phyloP scores from a whole-genome alignment of 2,113 vertebrate genomes.

The Microcebus griseorufus region DNA sequence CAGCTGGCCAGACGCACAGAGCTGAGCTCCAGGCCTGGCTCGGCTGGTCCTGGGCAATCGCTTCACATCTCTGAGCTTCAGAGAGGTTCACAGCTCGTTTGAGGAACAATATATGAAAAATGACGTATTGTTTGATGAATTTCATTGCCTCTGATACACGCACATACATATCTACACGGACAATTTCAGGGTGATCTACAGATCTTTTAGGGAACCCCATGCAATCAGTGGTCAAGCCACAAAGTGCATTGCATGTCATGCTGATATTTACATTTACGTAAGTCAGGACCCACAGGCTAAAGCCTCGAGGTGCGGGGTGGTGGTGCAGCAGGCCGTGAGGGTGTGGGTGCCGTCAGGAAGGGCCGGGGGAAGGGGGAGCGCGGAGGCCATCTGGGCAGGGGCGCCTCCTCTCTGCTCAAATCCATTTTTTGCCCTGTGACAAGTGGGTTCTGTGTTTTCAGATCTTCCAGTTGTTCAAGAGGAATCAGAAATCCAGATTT shows the following conservation, averaged over 20 bases:
- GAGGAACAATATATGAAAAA: background rate
- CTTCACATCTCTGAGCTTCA: background rate
- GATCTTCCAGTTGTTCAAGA: background rate
- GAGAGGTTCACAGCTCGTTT: background rate
- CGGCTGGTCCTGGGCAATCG: background rate
- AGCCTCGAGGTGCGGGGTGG: background rate
- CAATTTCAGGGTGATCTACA: background rate
- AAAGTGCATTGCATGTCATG: background rate
- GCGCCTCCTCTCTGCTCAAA: background rate
- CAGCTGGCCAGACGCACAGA: background rate
- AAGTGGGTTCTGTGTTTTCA: background rate
- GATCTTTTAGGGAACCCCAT: background rate
- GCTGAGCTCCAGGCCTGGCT: background rate
- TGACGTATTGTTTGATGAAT: background rate
- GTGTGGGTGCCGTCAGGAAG: no score
- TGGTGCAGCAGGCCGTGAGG: background rate
- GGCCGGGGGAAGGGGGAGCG: no score
- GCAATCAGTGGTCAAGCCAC: background rate
- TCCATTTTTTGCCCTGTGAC: background rate
- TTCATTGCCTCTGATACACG: background rate
- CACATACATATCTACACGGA: no score
- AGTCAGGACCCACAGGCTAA: background rate
- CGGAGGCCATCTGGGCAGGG: no score
- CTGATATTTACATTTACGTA: background rate
- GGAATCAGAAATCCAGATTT: background rate